These are phyloP conservation scores for Busseola fusca DNA, from an alignment of 2,888 invertebrate species.

Conservation along the genomic window DNA sequence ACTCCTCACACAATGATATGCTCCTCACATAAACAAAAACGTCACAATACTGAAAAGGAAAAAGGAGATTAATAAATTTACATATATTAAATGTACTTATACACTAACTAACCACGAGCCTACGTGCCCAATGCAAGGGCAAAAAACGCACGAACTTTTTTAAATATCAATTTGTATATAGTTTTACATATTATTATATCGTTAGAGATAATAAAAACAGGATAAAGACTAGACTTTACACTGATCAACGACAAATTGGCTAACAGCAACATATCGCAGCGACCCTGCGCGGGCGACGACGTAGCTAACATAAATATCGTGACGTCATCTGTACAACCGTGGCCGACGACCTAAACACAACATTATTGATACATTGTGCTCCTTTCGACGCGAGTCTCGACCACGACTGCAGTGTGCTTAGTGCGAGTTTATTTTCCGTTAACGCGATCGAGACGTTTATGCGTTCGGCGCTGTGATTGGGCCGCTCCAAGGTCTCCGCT, in stretches of 20 bases:
- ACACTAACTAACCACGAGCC: constrained; percentile 87
- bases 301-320: constrained; percentile 37
- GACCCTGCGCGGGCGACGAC: constrained; percentile 69
- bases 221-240: constrained; percentile 90
- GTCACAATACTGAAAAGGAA: constrained; percentile 88
- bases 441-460: too few relatives aligned
- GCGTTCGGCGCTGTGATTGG: too few relatives aligned
- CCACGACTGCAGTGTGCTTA: constrained; percentile 22
- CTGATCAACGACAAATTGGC: constrained; percentile 87
- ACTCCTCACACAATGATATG: constrained; percentile 72
- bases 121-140: constrained; percentile 78
- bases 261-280: constrained; percentile 83
- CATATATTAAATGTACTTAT: constrained; percentile 87
- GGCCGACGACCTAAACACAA: neutral
- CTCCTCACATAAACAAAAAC: constrained; percentile 79
- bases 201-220: constrained; percentile 87
- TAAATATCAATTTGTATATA: constrained; percentile 87
- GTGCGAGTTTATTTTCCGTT: too few relatives aligned
- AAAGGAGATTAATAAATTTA: constrained; percentile 87
- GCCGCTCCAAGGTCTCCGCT: too few relatives aligned
- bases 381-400: constrained; percentile 8
- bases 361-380: constrained; percentile 27
- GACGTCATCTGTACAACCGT: constrained; percentile 13
- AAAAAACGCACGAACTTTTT: constrained; percentile 80
- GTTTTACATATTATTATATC: constrained; percentile 82